Base-by-base conservation (phyloP, 1,140 invertebrate genomes). In the Pogonognathellus flavescens region DNA sequence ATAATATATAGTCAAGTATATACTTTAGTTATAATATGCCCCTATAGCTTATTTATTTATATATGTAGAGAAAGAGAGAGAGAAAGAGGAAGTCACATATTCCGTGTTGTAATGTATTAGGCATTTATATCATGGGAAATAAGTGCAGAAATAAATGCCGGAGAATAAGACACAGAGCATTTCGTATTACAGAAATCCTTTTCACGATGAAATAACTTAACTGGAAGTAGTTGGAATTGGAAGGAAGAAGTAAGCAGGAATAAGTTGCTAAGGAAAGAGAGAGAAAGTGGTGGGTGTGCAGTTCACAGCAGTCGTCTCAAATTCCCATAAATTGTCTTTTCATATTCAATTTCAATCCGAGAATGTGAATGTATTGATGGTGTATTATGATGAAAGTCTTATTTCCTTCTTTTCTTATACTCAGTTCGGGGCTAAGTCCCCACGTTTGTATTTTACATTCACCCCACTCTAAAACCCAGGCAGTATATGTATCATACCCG, bases 361-460 rank as follows among this genome's bases (percentile, higher is more conserved):
- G 31, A 60, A 83, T 62, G 55, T 62, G 59, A 76, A 76, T 50
- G 70, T 76, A 76, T 76, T 76, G 70, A 76, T 76, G 70, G 70
- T 76, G 41, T 76, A 76, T 57, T 53, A 83, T 83, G 82, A 83
- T 83, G 82, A 83, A 83, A 83, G 55, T 83, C 82, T 83, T 83
- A 83, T 83, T 83, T 83, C 82, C 82, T 81, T 59, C 53, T 81
- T 81, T n/a, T 49, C 49, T 20, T 13, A 25, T 66, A 66, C 62
- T 25, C 31, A 41, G 31, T 1, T 6, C 31, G 31, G 31, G 31
- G 31, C 31, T 41, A 41, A 41, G 31, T 41, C 31, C 31, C 31
- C 31, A 76, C 41, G 41, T 31, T 72, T 72, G 41, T 50, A 50
- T 76, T 76, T 76, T 76, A 50, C 14, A 76, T 76, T 16, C 70